Percentiles rank a stretch among this genome's conserved stretches.
These are phyloP conservation scores for Cephus rjabovi DNA, from an alignment of 2,888 invertebrate species.

Conservation along the genomic window DNA sequence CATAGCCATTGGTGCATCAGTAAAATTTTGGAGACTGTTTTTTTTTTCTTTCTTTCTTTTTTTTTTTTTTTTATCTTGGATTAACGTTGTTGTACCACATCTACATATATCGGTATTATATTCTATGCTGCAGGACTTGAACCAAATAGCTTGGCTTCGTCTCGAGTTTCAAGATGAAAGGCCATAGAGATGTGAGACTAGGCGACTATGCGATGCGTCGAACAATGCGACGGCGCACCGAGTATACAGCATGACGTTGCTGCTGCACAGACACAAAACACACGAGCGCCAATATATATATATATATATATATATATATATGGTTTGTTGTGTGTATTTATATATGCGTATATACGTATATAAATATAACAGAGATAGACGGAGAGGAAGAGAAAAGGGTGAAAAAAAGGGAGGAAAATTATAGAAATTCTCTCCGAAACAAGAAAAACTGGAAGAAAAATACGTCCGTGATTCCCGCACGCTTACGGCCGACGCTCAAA, in stretches of 20 bases:
- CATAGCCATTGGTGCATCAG: conserved; percentile 66
- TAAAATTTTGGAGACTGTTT: conserved; percentile 24
- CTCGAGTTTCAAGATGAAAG: conserved; percentile 57
- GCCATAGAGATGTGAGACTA: conserved; percentile 47
- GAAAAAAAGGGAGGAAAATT: background rate
- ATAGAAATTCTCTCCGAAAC: background rate
- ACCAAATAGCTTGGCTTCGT: conserved; percentile 62
- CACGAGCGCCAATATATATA: background rate
- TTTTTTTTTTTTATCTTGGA: conserved; percentile 6
- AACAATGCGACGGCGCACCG: conserved; percentile 32
- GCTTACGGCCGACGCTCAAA: background rate
- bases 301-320: too few species aligned
- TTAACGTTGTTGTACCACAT: background rate
- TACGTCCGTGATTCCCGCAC: background rate
- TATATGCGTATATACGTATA: too few species aligned
- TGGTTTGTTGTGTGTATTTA: too few species aligned
- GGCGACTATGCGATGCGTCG: conserved; percentile 43
- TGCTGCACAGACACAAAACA: conserved; percentile 27
- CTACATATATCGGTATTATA: conserved; percentile 36
- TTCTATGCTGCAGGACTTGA: conserved; percentile 66
- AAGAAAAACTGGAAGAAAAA: conserved; percentile 23
- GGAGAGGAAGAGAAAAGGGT: conserved; percentile 14
- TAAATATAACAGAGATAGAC: background rate
- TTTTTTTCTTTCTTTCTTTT: conserved; percentile 8
- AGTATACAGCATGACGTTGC: conserved; percentile 36